phyloP scores from a whole-genome alignment of 1,140 invertebrate species.

The Ectropis grisescens region DNA sequence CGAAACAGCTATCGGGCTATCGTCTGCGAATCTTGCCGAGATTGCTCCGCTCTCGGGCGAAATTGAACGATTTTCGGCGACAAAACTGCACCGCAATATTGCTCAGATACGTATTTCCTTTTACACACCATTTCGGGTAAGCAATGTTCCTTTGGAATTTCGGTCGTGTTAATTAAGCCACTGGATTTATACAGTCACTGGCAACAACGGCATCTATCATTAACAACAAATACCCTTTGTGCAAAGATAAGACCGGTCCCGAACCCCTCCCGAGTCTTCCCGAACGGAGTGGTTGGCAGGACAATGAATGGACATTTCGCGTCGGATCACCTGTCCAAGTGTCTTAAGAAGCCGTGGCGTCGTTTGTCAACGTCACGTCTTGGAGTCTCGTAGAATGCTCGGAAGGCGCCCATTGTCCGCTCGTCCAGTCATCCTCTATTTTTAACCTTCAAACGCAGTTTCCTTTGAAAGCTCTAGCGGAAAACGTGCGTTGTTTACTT shows the following conservation, averaged over 20 bases:
- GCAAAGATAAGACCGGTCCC: constrained; percentile 5
- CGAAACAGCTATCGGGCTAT: constrained; percentile 8
- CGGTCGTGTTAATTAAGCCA: too few species aligned
- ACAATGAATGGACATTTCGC: constrained; percentile 34
- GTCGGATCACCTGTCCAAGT: constrained; percentile 43
- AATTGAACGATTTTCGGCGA: constrained; percentile 3
- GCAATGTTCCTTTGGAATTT: too few species aligned
- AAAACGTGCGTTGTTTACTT: too few species aligned
- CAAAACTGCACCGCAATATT: background rate
- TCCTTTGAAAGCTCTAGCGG: too few species aligned
- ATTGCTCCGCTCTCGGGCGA: constrained; percentile 2
- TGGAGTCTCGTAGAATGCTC: constrained; percentile 16
- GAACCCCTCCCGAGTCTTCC: constrained; percentile 5
- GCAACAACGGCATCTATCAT: too few species aligned
- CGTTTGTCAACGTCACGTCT: constrained; percentile 41
- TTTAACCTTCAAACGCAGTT: constrained; percentile 18
- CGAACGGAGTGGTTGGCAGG: constrained; percentile 13
- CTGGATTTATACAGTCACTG: too few species aligned
- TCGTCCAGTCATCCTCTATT: constrained; percentile 20
- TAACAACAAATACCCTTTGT: too few species aligned
- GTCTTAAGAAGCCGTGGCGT: constrained; percentile 22
- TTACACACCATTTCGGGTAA: too few species aligned
- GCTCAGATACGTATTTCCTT: too few species aligned
- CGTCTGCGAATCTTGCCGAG: constrained; percentile 7
- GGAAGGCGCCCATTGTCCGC: constrained; percentile 26